These are phyloP conservation scores for Takifugu flavidus DNA, from an alignment of 2,113 vertebrate genomes.

Conservation along the genomic window DNA sequence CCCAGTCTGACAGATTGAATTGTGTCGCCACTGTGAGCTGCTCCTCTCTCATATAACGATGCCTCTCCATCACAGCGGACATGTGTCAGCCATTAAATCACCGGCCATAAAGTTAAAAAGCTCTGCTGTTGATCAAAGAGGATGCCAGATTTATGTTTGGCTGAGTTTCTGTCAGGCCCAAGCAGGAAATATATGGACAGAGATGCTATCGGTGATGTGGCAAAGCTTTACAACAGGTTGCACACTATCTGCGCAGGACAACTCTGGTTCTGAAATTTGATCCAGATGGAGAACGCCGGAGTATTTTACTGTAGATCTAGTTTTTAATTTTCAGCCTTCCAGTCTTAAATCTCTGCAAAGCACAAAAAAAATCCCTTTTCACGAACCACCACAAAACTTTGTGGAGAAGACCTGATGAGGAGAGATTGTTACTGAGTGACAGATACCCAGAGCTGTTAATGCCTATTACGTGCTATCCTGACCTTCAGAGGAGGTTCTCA, in stretches of 20 bases:
- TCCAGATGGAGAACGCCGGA: not conserved
- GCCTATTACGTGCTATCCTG: too few species aligned
- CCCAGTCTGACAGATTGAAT: conserved; percentile 32
- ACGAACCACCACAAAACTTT: too few species aligned
- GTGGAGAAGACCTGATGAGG: too few species aligned
- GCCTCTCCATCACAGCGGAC: conserved; percentile 49
- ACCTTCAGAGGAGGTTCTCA: too few species aligned
- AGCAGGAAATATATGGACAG: conserved; percentile 19
- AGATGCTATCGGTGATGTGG: conserved; percentile 16
- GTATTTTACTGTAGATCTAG: too few species aligned
- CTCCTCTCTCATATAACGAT: conserved; percentile 35
- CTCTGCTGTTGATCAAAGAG: conserved; percentile 29
- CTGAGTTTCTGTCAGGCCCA: conserved; percentile 12
- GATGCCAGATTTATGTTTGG: conserved; percentile 22
- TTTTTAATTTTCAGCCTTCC: too few species aligned
- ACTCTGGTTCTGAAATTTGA: not conserved
- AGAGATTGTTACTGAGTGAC: too few species aligned
- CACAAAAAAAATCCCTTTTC: too few species aligned
- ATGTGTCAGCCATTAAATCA: conserved; percentile 39
- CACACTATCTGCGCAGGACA: not conserved
- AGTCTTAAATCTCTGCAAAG: too few species aligned
- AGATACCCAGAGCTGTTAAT: too few species aligned
- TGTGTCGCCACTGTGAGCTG: conserved; percentile 21
- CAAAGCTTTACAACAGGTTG: conserved; percentile 3
- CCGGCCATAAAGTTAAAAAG: conserved; percentile 29